Base-by-base conservation (phyloP, 1,140 invertebrate genomes). In the Trichogramma pretiosum region DNA sequence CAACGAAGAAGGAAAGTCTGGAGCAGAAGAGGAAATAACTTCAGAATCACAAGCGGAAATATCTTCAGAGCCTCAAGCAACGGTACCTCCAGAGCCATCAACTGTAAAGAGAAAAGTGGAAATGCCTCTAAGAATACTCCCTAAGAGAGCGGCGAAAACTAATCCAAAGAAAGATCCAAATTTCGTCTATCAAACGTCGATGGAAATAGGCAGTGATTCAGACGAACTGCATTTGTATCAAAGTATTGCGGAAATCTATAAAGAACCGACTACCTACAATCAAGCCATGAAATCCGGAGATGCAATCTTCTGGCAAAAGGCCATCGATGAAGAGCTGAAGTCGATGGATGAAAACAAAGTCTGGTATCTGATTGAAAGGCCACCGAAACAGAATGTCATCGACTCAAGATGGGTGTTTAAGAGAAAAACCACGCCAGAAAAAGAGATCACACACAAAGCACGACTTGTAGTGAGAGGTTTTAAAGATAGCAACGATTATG, bases 251-350 rank as follows among this genome's bases (percentile, higher is more conserved):
- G 17, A 17, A n/a, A 21, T 5, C 13, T 26, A 33, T 33, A 5
- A 33, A 43, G 28, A 33, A 9, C 17, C 28, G 17, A n/a, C 14
- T 22, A 32, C 5, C 5, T 43, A 19, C 23, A 22, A 43, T 21
- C 17, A 43, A 10, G 41, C 26, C 13, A 43, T 33, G 17, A 17
- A 34, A 19, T 41, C 39, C 5, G 11, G 5, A 16, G 39, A 41
- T 9, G 10, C 14, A 2, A 3, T 16, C 3, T 3, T n/a, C 4
- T 50, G 39, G 33, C 65, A 65, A 54, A 1, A 37, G 34, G 47
- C 52, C 16, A 44, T 53, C 24, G 42, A 53, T 18, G 34, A 42
- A 36, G 46, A 53, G 17, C 19, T 53, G 33, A 22, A 44, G 0
- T 40, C 46, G 13, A 46, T 53, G 42, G 4, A 23, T 14, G 21